Percentiles rank a stretch among this genome's conserved stretches.
Conservation (phyloP, 2,888 invertebrate genomes). For the Aphrophora alni region DNA sequence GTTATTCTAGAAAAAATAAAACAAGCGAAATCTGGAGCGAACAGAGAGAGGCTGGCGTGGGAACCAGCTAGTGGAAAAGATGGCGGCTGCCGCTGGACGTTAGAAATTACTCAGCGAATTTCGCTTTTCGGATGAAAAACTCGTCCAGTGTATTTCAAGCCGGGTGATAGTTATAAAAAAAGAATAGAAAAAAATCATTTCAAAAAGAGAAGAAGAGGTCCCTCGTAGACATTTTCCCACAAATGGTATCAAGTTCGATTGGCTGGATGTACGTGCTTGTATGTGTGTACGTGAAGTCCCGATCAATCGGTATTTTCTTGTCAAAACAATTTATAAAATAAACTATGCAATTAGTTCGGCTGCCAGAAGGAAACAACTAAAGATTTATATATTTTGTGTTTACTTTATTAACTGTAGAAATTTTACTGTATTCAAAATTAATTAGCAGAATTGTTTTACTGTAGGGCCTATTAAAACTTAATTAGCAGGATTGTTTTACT, state of each 20-base stretch:
- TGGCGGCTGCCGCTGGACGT: conserved; percentile 26
- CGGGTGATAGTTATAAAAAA: conserved; percentile 22
- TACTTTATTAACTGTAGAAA: too few relatives aligned
- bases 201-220: not conserved
- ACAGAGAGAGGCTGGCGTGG: not conserved
- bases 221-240: not conserved
- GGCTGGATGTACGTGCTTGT: not conserved
- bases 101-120: conserved; percentile 37
- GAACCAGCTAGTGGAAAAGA: conserved; percentile 21
- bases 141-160: conserved; percentile 11
- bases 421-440: too few relatives aligned
- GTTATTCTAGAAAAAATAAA: conserved; percentile 39
- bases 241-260: conserved; percentile 6
- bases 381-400: too few relatives aligned
- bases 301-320: not conserved
- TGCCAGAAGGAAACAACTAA: too few relatives aligned
- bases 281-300: not conserved
- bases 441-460: too few relatives aligned
- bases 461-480: too few relatives aligned
- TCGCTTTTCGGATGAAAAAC: conserved; percentile 41
- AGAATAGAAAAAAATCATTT: not conserved
- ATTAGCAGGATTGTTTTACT: too few relatives aligned
- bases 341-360: not conserved
- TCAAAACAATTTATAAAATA: not conserved
- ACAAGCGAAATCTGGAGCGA: conserved; percentile 35